phyloP scores from a whole-genome alignment of 1,140 invertebrate species.

The Coenobita brevimanus region DNA sequence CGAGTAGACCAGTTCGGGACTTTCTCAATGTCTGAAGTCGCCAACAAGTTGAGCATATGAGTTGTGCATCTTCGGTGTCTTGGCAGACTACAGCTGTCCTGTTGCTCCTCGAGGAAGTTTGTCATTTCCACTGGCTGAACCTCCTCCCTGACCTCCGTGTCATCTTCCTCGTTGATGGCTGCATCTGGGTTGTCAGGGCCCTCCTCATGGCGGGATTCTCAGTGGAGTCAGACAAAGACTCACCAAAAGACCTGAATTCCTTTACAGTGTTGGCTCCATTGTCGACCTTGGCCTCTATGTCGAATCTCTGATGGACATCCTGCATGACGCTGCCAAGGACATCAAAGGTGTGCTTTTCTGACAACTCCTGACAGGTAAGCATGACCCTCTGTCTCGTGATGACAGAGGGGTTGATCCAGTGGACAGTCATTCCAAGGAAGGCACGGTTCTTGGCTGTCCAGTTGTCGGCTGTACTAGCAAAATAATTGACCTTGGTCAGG shows the following conservation, averaged over 20 bases:
- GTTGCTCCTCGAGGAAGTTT: no score
- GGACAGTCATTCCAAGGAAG: conserved; percentile 6
- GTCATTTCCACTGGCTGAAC: no score
- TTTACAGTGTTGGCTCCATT: no score
- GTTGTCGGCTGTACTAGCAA: background rate
- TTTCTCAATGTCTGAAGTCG: background rate
- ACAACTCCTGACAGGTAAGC: background rate
- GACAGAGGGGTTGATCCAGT: conserved; percentile 1
- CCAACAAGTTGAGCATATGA: conserved; percentile 13
- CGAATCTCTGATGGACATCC: conserved; percentile 1
- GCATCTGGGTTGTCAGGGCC: no score
- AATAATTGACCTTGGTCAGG: background rate
- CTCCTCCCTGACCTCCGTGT: no score
- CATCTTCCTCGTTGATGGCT: no score
- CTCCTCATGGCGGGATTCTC: no score
- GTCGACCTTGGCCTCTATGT: conserved; percentile 6
- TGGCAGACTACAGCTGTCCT: background rate
- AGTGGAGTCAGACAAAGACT: no score
- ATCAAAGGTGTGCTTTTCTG: background rate
- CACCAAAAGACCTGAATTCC: no score
- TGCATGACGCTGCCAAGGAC: background rate
- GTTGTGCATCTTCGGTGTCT: background rate
- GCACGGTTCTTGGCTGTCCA: background rate
- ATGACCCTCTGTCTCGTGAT: background rate
- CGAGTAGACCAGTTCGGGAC: background rate